Base-by-base conservation (phyloP, 2,113 vertebrate species). In the Elanus axillaris region DNA sequence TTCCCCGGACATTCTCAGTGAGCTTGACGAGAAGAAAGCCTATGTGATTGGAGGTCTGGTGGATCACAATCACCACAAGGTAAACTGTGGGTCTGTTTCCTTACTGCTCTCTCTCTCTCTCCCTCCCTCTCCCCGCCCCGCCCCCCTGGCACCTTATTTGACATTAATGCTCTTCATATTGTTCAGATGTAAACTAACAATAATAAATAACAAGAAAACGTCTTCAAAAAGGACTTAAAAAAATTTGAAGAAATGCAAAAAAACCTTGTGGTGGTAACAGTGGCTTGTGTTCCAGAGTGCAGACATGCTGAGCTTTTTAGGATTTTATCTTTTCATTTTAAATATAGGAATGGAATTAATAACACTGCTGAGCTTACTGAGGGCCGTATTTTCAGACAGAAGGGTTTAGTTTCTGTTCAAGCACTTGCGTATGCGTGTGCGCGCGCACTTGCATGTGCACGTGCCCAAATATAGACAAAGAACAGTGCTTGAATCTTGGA, bases 61-160 rank as follows among this genome's bases (percentile, higher is more conserved):
- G 86, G 99, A 99, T 97, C 99, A 99, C 97, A 99, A 99, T 96
- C 99, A 99, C 92, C 99, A 99, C 91, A 99, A 99, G 99, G 99
- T 99, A 98, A 75, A 48, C 9, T 6, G 11, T n/a, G 55, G 7
- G 10, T 86, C 16, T 12, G 1, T 64, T 95, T 86, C 45, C 84
- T 86, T 56, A 45, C 38, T 72, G 45, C 10, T n/a, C n/a, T n/a
- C n/a, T n/a, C n/a, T n/a, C n/a, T n/a, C n/a, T n/a, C n/a, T n/a
- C n/a, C n/a, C n/a, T n/a, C n/a, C n/a, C n/a, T n/a, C n/a, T n/a
- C n/a, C n/a, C n/a, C n/a, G n/a, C n/a, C n/a, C n/a, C n/a, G n/a
- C n/a, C n/a, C n/a, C n/a, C n/a, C n/a, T n/a, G 12, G 9, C 31
- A 34, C 9, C 3, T 56, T 62, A n/a, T 45, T 87, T 90, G 34